Evolutionary conservation across 1,140 invertebrate species (phyloP), one percentile per base, ranked within the genome.

Genomic region (Leptinotarsa defecta): DNA sequence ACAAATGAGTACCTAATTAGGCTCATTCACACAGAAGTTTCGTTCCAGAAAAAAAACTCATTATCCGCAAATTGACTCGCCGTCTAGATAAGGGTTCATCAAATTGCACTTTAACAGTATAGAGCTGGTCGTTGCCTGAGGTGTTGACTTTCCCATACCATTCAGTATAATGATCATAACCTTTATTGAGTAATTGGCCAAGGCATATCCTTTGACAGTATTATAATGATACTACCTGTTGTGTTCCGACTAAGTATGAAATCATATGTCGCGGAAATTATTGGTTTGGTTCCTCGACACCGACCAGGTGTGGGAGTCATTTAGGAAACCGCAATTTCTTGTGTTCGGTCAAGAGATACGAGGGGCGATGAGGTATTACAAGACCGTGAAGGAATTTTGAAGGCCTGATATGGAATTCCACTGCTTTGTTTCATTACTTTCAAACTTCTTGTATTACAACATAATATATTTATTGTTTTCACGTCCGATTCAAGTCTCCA

Each of bases 201-300:
- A 52, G 48, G 20, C 34, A 70, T 49, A 49, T 70, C 68, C 68
- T 70, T 70, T 19, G n/a, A 22, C 34, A 27, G 67, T 68, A 20
- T 48, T 52, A n/a, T 70, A 70, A 70, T 43, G 65, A 27, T 68
- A n/a, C 20, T 70, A 70, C 68, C 68, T 70, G 68, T 68, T 20
- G 61, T 62, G 17, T 17, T 22, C n/a, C 15, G 48, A 1, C 43
- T 49, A 49, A 70, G 43, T 70, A 49, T 52, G 17, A 22, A 43
- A 43, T 70, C 68, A 48, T 43, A 70, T 70, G 68, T 48, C 68
- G 48, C 34, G 20, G 17, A 48, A 70, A 70, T 70, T 70, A 70
- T 70, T 70, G 68, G 68, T 70, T 65, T 20, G 64, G 17, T 65
- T 22, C 22, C 15, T 3, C 20, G 64, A 65, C 64, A 34, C 27